A percentile compares a stretch with the other conserved stretches of the same genome.
These are phyloP conservation scores for Crenichthys baileyi DNA, from an alignment of 2,797 vertebrate species.

Conservation along the genomic window DNA sequence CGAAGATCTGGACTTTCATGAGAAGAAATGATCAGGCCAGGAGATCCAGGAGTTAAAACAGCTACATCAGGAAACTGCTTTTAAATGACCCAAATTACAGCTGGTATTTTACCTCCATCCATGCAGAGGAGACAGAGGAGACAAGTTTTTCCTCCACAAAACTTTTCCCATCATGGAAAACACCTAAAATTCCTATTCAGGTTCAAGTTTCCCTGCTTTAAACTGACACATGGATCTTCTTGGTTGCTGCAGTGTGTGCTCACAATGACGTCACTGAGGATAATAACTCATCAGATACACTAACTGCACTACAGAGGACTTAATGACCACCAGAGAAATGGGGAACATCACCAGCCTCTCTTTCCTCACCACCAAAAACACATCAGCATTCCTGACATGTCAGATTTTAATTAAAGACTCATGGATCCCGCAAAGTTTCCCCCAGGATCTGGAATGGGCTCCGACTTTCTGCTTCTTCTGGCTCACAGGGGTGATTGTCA, in stretches of 20 bases:
- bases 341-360: slow-evolving; percentile 7
- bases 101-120: not conserved
- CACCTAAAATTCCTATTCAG: not conserved
- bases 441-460: slow-evolving; percentile 31
- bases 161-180: not conserved
- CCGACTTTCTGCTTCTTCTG: slow-evolving; percentile 13
- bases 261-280: not conserved
- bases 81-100: too few relatives aligned
- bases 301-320: not conserved
- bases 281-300: not conserved
- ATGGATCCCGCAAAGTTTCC: slow-evolving; percentile 23
- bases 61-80: too few relatives aligned
- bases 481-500: not conserved
- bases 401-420: slow-evolving; percentile 38
- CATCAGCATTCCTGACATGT: slow-evolving; percentile 22
- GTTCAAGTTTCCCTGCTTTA: not conserved
- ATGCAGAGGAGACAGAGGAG: not conserved
- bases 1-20: too few relatives aligned
- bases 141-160: not conserved
- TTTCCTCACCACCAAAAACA: slow-evolving; percentile 14
- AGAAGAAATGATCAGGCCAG: too few relatives aligned
- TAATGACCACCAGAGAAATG: not conserved
- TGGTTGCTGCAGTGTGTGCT: not conserved
- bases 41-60: too few relatives aligned
- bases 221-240: not conserved